phyloP scores from a whole-genome alignment of 2,797 vertebrate genomes.

The Enteromius anoplus region DNA sequence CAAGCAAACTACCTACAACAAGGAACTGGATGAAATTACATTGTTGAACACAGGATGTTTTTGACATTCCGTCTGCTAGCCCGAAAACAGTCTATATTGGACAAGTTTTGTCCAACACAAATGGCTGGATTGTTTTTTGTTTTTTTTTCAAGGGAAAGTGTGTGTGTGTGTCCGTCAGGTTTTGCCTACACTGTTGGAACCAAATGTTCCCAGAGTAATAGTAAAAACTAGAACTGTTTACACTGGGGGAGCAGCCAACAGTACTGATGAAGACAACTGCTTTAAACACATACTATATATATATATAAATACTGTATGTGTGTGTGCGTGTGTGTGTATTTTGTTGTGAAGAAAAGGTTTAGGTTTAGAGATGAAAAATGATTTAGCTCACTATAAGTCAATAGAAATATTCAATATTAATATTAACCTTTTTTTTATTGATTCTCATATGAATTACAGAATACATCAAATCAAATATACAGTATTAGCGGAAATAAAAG shows the following conservation, averaged over 20 bases:
- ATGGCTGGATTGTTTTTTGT: not conserved
- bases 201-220: not conserved
- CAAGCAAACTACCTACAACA: not conserved
- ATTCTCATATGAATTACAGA: not conserved
- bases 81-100: not conserved
- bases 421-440: not conserved
- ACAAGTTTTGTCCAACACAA: not conserved
- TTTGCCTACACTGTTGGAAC: not conserved
- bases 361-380: not conserved
- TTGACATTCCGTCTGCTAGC: not conserved
- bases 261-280: not conserved
- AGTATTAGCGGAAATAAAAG: not conserved
- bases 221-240: not conserved
- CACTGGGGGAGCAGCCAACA: not conserved
- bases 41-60: not conserved
- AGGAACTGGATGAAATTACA: conserved; percentile 14
- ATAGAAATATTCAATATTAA: not conserved
- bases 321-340: too few species aligned
- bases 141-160: not conserved
- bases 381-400: not conserved
- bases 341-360: not conserved
- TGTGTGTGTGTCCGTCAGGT: not conserved
- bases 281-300: not conserved
- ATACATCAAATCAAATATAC: conserved; percentile 2
- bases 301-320: too few species aligned